These are phyloP conservation scores for Lytechinus pictus DNA, from an alignment of 35 echinoderm and acorn worm genomes.

Conservation along the genomic window DNA sequence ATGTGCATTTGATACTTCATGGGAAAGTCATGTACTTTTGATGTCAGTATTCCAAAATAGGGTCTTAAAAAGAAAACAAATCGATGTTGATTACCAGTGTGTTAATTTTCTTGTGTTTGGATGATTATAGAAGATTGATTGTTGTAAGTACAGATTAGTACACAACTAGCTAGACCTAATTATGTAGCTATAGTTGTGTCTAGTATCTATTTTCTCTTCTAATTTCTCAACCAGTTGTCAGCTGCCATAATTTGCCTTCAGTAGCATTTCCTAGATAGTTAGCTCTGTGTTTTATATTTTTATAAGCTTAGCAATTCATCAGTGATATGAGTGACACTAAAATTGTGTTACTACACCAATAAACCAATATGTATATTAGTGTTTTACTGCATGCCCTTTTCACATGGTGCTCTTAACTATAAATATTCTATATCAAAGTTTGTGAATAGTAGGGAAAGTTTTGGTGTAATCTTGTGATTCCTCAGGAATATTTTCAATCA, in stretches of 20 bases:
- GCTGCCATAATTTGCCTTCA: conserved; percentile 9
- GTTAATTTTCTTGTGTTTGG: conserved; percentile 47
- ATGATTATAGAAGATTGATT: conserved; percentile 32
- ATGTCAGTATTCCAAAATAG: conserved; percentile 31
- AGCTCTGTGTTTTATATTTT: conserved; percentile 18
- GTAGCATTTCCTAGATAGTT: background rate
- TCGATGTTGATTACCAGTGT: conserved; percentile 35
- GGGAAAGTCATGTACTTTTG: conserved; percentile 14
- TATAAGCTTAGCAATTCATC: background rate
- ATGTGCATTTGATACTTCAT: conserved; percentile 27
- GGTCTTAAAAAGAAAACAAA: background rate
- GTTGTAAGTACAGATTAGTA: conserved; percentile 35
- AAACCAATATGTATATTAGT: conserved; percentile 37
- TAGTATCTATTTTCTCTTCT: background rate
- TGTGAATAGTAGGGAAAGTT: conserved; percentile 50
- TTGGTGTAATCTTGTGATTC: conserved; percentile 1
- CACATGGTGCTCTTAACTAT: conserved; percentile 42
- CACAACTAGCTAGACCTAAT: conserved; percentile 15
- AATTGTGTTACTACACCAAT: background rate
- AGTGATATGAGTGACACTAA: background rate
- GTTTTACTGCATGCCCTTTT: conserved; percentile 10
- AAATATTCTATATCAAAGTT: conserved; percentile 22
- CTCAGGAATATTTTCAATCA: conserved; percentile 52
- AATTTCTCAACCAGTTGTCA: conserved; percentile 41
- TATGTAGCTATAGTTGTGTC: conserved; percentile 34